These are phyloP conservation scores for Heteromurus nitidus DNA, from an alignment of 2,888 invertebrate species.

Conservation along the genomic window DNA sequence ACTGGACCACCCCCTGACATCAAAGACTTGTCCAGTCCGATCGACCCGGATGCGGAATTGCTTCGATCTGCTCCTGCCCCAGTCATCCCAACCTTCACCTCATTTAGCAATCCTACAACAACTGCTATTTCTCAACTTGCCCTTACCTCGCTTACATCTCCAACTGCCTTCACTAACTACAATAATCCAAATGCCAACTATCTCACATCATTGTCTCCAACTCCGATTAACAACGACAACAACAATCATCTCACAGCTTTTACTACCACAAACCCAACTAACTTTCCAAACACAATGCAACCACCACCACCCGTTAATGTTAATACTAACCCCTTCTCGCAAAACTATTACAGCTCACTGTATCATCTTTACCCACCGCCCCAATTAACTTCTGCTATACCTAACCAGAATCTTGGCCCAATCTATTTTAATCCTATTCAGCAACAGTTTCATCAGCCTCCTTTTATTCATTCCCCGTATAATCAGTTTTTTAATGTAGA, in stretches of 20 bases:
- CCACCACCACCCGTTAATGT: background rate
- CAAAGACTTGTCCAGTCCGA: constrained; percentile 26
- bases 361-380: constrained; percentile 43
- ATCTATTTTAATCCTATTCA: constrained; percentile 18
- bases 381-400: background rate
- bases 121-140: constrained; percentile 8
- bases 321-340: constrained; percentile 17
- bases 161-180: constrained; percentile 24
- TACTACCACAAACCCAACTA: background rate
- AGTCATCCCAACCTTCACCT: constrained; percentile 23
- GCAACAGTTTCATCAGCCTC: constrained; percentile 13
- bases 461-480: background rate
- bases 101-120: constrained; percentile 21
- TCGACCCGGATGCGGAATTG: constrained; percentile 36
- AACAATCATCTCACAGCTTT: constrained; percentile 20
- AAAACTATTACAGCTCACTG: constrained; percentile 44
- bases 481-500: constrained; percentile 8
- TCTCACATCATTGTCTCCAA: background rate
- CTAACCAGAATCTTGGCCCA: constrained; percentile 37
- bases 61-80: constrained; percentile 41
- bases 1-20: background rate
- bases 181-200: background rate
- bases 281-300: constrained; percentile 3
- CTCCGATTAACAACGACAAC: constrained; percentile 5
- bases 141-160: constrained; percentile 28